phyloP scores from a whole-genome alignment of 37 sponge, comb jelly and placozoan species.

The Aphrocallistes beatrix region DNA sequence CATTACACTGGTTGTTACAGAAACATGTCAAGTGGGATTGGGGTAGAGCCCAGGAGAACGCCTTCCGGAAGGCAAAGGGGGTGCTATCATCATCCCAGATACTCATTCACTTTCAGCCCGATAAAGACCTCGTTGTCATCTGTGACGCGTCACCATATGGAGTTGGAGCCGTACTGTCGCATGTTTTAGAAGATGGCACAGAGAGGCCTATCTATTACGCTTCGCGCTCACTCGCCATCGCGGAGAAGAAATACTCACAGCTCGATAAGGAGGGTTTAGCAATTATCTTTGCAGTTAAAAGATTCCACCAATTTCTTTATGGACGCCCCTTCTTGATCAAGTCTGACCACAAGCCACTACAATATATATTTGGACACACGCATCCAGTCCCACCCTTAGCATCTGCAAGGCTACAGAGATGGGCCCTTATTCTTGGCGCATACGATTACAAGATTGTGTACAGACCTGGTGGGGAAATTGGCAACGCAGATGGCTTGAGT shows the following conservation, averaged over 20 bases:
- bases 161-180: slow-evolving; percentile 31
- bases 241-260: slow-evolving; percentile 25
- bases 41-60: background rate
- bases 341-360: slow-evolving; percentile 32
- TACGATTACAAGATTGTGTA: slow-evolving; percentile 25
- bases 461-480: slow-evolving; percentile 18
- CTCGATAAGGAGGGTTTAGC: slow-evolving; percentile 21
- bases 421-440: slow-evolving; percentile 28
- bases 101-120: slow-evolving; percentile 17
- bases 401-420: slow-evolving; percentile 27
- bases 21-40: no score
- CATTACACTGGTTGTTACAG: slow-evolving; percentile 8
- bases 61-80: background rate
- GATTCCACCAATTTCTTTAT: slow-evolving; percentile 19
- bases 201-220: slow-evolving; percentile 22
- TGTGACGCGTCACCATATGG: slow-evolving; percentile 32
- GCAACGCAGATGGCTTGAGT: slow-evolving; percentile 32
- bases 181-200: background rate
- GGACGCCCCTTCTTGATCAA: slow-evolving; percentile 8
- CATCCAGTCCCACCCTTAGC: slow-evolving; percentile 17
- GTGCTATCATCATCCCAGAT: background rate
- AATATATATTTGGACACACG: slow-evolving; percentile 17
- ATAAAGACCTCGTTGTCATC: background rate
- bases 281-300: slow-evolving; percentile 23
- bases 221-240: slow-evolving; percentile 4